A percentile compares a stretch with the other conserved stretches of the same genome.
These are phyloP conservation scores for Melanchra persicariae DNA, from an alignment of 2,888 invertebrate genomes.

Conservation along the genomic window DNA sequence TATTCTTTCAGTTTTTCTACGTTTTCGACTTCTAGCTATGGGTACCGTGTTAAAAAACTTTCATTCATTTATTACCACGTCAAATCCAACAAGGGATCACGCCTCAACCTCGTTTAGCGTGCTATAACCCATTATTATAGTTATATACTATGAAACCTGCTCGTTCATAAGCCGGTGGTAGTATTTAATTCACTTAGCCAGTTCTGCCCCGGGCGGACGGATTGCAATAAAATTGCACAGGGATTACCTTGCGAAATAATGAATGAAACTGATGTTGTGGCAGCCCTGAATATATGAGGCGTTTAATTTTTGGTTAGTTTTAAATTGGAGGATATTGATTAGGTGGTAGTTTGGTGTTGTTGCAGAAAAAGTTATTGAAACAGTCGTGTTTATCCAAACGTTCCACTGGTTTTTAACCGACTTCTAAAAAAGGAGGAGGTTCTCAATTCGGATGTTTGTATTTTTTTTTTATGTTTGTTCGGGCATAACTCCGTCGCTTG, in stretches of 20 bases:
- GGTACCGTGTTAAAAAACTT: too few relatives aligned
- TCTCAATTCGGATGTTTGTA: too few relatives aligned
- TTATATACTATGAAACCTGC: slow-evolving; percentile 38
- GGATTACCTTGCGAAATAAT: slow-evolving; percentile 57
- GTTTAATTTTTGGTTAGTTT: slow-evolving; percentile 14
- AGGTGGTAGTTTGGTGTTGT: too few relatives aligned
- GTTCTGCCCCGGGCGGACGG: slow-evolving; percentile 44
- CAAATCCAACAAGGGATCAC: slow-evolving; percentile 5
- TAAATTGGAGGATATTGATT: slow-evolving; percentile 10
- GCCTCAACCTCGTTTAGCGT: not conserved
- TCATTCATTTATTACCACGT: not conserved
- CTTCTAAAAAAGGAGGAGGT: too few relatives aligned
- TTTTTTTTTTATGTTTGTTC: too few relatives aligned
- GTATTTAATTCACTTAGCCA: slow-evolving; percentile 70
- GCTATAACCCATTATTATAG: slow-evolving; percentile 7
- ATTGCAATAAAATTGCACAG: slow-evolving; percentile 64
- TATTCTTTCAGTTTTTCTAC: too few relatives aligned
- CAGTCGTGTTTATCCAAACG: too few relatives aligned
- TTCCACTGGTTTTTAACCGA: too few relatives aligned
- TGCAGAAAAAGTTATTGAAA: too few relatives aligned
- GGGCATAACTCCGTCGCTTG: too few relatives aligned
- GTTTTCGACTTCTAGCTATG: too few relatives aligned
- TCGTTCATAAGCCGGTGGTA: slow-evolving; percentile 53
- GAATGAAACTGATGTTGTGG: slow-evolving; percentile 61
- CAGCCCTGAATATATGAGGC: slow-evolving; percentile 24